Percentiles rank a stretch among this genome's conserved stretches.
phyloP scores from a whole-genome alignment of 2,888 invertebrate genomes.

The Drosophila nigricruria region DNA sequence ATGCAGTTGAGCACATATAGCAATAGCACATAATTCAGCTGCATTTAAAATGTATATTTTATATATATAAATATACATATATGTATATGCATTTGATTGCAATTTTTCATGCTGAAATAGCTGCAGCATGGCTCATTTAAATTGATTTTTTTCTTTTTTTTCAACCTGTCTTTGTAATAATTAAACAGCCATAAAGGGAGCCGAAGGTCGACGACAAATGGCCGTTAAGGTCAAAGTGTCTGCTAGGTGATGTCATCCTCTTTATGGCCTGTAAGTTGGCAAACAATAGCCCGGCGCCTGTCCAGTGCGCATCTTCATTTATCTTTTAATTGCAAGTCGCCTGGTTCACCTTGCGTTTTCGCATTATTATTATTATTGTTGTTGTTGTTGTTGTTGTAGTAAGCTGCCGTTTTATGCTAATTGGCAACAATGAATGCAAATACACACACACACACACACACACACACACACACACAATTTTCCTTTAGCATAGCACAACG shows the following conservation, averaged over 20 bases:
- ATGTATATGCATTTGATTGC: constrained; percentile 20
- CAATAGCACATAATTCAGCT: constrained; percentile 16
- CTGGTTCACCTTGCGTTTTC: constrained; percentile 51
- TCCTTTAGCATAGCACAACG: constrained; percentile 39
- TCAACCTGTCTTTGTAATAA: constrained; percentile 29
- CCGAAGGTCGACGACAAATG: constrained; percentile 54
- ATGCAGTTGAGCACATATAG: constrained; percentile 2
- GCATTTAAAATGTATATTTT: constrained; percentile 19
- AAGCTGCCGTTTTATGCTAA: constrained; percentile 67
- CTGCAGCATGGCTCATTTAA: constrained; percentile 26
- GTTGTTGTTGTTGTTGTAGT: constrained; percentile 20
- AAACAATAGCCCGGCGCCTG: constrained; percentile 62
- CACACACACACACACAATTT: constrained; percentile 49
- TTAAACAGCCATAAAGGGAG: constrained; percentile 65
- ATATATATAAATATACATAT: neutral
- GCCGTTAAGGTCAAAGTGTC: constrained; percentile 66
- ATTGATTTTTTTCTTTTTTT: constrained; percentile 21
- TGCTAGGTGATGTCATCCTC: constrained; percentile 54
- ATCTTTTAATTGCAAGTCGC: constrained; percentile 55
- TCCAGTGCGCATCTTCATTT: constrained; percentile 61
- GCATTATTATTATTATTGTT: constrained; percentile 4
- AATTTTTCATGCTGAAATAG: constrained; percentile 19
- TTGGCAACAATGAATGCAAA: constrained; percentile 68
- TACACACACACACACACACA: constrained; percentile 25
- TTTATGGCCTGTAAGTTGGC: constrained; percentile 48